A percentile compares a stretch with the other conserved stretches of the same genome.
Evolutionary conservation across 2,113 vertebrate species (phyloP).

Genomic region (Hepsetus odoe): DNA sequence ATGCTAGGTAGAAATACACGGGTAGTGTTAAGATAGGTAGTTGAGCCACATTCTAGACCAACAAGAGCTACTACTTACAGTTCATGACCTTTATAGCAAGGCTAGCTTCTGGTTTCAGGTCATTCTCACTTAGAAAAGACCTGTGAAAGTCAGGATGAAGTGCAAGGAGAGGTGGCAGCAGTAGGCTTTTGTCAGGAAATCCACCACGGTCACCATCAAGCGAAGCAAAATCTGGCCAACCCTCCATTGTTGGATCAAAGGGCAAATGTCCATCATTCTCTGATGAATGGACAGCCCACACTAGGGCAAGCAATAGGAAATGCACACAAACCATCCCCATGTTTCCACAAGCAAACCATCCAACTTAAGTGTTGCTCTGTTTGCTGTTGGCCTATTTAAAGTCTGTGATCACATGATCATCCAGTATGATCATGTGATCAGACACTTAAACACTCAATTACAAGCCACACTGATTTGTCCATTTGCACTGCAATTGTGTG

Average conservation of each 20-base stretch:
- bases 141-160: neutral
- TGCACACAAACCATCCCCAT: constrained; percentile 1
- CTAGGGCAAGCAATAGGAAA: neutral
- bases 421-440: neutral
- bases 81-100: constrained; percentile 63
- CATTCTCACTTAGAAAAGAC: neutral
- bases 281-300: neutral
- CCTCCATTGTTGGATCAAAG: neutral
- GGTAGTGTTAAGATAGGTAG: neutral
- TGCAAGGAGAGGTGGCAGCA: neutral
- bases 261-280: neutral
- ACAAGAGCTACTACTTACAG: constrained; percentile 51
- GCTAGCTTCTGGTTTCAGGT: neutral
- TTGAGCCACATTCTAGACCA: too few species aligned
- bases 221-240: constrained; percentile 2
- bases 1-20: constrained; percentile 45
- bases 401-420: neutral
- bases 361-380: fast-evolving
- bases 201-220: neutral
- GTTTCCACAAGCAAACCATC: neutral
- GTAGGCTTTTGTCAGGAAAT: neutral
- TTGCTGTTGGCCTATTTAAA: neutral
- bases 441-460: neutral
- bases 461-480: neutral
- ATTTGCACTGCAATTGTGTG: neutral